Percentiles rank a stretch among this genome's conserved stretches.
Evolutionary conservation across 2,797 vertebrate species (phyloP).

Genomic region (Melanotaenia boesemani): DNA sequence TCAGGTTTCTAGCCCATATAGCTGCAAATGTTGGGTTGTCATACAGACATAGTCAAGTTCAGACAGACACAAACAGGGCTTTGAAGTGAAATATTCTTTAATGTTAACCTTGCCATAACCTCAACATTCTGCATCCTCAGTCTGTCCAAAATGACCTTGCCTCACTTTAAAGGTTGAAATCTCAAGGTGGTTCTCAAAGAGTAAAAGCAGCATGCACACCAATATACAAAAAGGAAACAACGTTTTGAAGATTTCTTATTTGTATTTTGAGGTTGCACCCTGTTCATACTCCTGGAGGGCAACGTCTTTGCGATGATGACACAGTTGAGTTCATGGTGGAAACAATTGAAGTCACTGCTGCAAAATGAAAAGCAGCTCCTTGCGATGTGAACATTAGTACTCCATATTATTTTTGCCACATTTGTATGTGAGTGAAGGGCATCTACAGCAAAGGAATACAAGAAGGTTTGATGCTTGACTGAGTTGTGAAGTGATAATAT

Average conservation of each 20-base stretch:
- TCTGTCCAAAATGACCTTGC: slow-evolving; percentile 52
- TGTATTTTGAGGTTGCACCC: slow-evolving; percentile 65
- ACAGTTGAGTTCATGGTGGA: slow-evolving; percentile 27
- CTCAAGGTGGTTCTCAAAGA: slow-evolving; percentile 52
- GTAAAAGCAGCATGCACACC: slow-evolving; percentile 7
- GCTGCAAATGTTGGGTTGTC: not conserved
- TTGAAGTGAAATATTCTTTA: slow-evolving; percentile 18
- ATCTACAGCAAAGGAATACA: not conserved
- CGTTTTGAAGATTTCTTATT: slow-evolving; percentile 62
- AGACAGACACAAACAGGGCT: not conserved
- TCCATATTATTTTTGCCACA: not conserved
- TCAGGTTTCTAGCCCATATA: not conserved
- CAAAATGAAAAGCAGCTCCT: slow-evolving; percentile 39
- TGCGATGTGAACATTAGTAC: not conserved
- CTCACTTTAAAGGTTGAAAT: slow-evolving; percentile 45
- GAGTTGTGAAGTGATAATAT: slow-evolving; percentile 5
- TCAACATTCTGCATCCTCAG: slow-evolving; percentile 33
- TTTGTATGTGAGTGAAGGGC: slow-evolving; percentile 9
- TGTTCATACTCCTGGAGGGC: slow-evolving; percentile 63
- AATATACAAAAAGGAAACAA: slow-evolving; percentile 35
- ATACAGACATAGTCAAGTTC: not conserved
- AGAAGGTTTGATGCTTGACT: not conserved
- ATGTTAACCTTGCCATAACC: slow-evolving; percentile 23
- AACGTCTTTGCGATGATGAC: slow-evolving; percentile 57
- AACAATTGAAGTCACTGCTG: slow-evolving; percentile 26